Base-by-base conservation (phyloP, 2,888 invertebrate species). In the Schrankia costaestrigalis region DNA sequence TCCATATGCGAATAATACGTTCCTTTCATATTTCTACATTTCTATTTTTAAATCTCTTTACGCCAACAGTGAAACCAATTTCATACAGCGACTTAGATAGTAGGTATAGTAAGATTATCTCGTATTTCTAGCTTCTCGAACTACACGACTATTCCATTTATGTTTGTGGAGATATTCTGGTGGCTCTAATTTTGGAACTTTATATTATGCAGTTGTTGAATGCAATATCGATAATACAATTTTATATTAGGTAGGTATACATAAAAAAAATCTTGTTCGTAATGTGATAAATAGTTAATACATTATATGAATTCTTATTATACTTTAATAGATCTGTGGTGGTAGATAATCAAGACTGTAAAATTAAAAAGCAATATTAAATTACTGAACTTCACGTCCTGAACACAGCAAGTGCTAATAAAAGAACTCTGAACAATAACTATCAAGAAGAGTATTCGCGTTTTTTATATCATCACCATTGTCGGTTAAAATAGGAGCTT, bases 141-240 rank as follows among this genome's bases (percentile, higher is more conserved):
- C 66, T 72, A 82, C 81, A 83, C 65, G 79, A 76, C 78, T 73
- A 81, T 81, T 78, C 81, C 83, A 83, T 83, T 83, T 78, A 73
- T 74, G 74, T 71, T 68, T 66, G 63, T 60, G 62, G 54, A 52
- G 61, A 63, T 62, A 64, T 66, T 62, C 57, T 41, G 22, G 58
- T 60, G 57, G 60, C 52, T 67, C 71, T 73, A 73, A 80, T 76
- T 80, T 71, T 51, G 53, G 58, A 61, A 63, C 47, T 54, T 58
- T 66, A 47, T 58, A 59, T 55, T 54, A 59, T 60, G 57, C 57
- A 63, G 41, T 59, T 52, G 50, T 50, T 43, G 38, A 65, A 56
- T 45, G 52, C 43, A 30, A 35, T 49, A 42, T 31, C 17, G 28
- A 28, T 12, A 11, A 24, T 7, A 38, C 8, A 8, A 11, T 32